phyloP scores from a whole-genome alignment of 1,140 invertebrate genomes.

The Lanistes nyassanus region DNA sequence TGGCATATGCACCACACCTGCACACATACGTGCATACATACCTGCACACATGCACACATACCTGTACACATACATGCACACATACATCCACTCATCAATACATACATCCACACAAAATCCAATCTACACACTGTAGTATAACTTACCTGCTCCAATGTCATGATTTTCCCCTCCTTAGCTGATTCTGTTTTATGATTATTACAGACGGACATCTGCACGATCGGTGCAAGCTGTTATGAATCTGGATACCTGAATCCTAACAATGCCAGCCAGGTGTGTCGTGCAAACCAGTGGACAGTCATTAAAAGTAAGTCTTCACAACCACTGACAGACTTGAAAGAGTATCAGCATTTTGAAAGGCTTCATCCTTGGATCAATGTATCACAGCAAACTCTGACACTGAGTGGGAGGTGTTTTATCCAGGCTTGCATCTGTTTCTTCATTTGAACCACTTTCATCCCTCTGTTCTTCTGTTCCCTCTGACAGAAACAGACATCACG shows the following conservation, averaged over 20 bases:
- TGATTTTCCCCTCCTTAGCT: too few relatives aligned
- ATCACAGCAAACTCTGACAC: too few relatives aligned
- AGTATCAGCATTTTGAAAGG: not conserved
- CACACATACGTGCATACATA: too few relatives aligned
- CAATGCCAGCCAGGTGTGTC: slow-evolving; percentile 38
- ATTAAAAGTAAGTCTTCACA: slow-evolving; percentile 36
- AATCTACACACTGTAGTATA: too few relatives aligned
- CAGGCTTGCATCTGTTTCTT: not conserved
- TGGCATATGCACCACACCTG: too few relatives aligned
- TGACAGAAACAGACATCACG: slow-evolving; percentile 29
- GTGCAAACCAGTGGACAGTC: slow-evolving; percentile 31
- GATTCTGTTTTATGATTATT: slow-evolving; percentile 26
- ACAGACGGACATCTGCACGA: slow-evolving; percentile 46
- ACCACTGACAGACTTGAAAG: not conserved
- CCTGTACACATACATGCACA: too few relatives aligned
- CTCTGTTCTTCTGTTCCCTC: not conserved
- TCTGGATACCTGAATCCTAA: slow-evolving; percentile 33
- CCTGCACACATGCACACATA: too few relatives aligned
- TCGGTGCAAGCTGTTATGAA: slow-evolving; percentile 44
- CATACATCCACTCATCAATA: too few relatives aligned
- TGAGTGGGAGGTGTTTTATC: not conserved
- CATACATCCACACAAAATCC: too few relatives aligned
- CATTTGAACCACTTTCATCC: not conserved
- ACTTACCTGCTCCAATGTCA: too few relatives aligned
- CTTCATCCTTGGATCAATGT: too few relatives aligned